A percentile compares a stretch with the other conserved stretches of the same genome.
Conservation (phyloP, 2,888 invertebrate species). For the Neoascia interrupta region DNA sequence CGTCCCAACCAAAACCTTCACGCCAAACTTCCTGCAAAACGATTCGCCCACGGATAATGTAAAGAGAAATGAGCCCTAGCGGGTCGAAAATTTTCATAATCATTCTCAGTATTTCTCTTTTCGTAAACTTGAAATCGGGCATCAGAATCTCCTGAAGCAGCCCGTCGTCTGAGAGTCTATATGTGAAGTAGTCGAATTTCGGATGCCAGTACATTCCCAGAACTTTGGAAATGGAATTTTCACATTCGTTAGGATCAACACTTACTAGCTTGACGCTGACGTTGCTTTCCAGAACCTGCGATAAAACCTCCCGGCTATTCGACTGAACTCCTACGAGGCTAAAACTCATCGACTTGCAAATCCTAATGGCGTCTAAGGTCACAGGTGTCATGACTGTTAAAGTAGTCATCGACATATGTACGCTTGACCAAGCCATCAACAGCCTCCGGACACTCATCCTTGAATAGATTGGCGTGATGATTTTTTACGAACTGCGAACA, state of each 20-base stretch:
- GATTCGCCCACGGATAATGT: slow-evolving; percentile 10
- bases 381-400: slow-evolving; percentile 17
- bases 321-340: slow-evolving; percentile 24
- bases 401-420: slow-evolving; percentile 20
- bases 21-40: slow-evolving; percentile 34
- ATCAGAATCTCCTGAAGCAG: background rate
- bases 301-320: slow-evolving; percentile 1
- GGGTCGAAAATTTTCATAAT: slow-evolving; percentile 29
- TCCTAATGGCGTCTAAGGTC: slow-evolving; percentile 8
- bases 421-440: slow-evolving; percentile 12
- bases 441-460: slow-evolving; percentile 13
- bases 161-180: background rate
- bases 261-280: slow-evolving; percentile 1
- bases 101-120: background rate
- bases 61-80: slow-evolving; percentile 1
- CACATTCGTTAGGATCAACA: slow-evolving; percentile 3
- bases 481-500: no score
- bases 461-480: no score
- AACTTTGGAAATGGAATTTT: background rate
- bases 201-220: slow-evolving; percentile 21
- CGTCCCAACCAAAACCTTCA: slow-evolving; percentile 22
- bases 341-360: slow-evolving; percentile 18
- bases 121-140: background rate
- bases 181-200: background rate
- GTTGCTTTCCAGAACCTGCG: background rate